phyloP scores from a whole-genome alignment of 1,140 invertebrate species.

The Thaumatotibia leucotreta region DNA sequence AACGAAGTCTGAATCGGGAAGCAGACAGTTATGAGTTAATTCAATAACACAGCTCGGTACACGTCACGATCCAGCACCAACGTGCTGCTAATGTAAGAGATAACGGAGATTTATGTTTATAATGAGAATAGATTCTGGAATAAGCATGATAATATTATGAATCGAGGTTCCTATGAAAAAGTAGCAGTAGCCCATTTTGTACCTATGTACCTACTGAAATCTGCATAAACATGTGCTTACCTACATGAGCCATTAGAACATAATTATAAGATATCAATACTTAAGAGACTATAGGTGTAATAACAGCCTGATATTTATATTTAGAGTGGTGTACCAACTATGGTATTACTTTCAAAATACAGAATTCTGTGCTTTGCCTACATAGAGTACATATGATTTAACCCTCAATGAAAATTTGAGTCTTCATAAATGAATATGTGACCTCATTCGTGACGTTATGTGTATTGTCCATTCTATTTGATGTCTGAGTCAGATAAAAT shows the following conservation, averaged over 20 bases:
- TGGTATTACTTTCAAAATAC: no score
- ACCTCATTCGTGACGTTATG: background rate
- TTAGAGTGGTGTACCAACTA: no score
- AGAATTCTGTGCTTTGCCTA: no score
- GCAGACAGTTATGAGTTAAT: conserved; percentile 8
- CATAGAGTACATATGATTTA: no score
- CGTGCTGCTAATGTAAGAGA: conserved; percentile 4
- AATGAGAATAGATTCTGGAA: background rate
- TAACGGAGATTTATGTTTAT: background rate
- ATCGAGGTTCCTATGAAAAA: background rate
- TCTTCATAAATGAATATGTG: background rate
- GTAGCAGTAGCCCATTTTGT: no score
- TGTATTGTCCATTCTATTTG: background rate
- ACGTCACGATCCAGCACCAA: background rate
- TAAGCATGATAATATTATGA: background rate
- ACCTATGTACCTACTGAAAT: no score
- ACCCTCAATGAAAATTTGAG: background rate
- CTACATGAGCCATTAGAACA: no score
- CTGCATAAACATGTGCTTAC: no score
- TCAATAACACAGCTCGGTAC: background rate
- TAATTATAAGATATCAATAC: no score
- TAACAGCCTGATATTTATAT: no score
- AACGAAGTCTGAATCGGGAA: background rate
- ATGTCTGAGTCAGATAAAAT: background rate
- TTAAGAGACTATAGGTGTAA: no score